Percentiles rank a stretch among this genome's conserved stretches.
phyloP scores from a whole-genome alignment of 2,888 invertebrate species.

The Pimpla rufipes region DNA sequence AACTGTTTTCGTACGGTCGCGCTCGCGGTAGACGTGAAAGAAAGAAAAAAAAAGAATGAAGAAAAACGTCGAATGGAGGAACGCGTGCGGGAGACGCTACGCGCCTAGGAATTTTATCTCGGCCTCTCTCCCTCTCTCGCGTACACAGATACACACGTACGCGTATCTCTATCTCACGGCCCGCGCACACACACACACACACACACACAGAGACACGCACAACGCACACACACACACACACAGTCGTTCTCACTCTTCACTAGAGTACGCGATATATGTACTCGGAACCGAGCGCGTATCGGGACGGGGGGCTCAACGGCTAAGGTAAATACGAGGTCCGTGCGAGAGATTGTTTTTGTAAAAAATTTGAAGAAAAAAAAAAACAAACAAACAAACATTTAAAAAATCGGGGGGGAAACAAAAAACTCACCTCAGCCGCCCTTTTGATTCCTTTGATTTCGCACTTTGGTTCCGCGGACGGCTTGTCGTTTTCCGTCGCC shows the following conservation, averaged over 20 bases:
- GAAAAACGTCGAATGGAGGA: conserved; percentile 39
- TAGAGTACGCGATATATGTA: background rate
- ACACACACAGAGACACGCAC: conserved; percentile 1
- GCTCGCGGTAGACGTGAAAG: conserved; percentile 2
- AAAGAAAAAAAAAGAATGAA: conserved; percentile 11
- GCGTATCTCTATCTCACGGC: conserved; percentile 25
- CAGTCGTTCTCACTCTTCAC: conserved; percentile 5
- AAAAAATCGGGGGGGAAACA: conserved; percentile 18
- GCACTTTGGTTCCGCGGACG: conserved; percentile 91
- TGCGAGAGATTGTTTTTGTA: too few species aligned
- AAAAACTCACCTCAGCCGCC: conserved; percentile 93
- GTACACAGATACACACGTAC: conserved; percentile 55
- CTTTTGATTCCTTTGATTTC: conserved; percentile 95
- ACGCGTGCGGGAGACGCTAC: conserved; percentile 67
- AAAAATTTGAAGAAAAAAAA: conserved; percentile 20
- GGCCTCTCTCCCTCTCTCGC: conserved; percentile 43
- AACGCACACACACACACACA: conserved; percentile 4
- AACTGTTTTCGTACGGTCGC: conserved; percentile 22
- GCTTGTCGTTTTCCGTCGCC: conserved; percentile 92
- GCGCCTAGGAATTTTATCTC: conserved; percentile 66
- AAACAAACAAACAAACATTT: conserved; percentile 18
- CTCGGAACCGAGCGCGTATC: too few species aligned
- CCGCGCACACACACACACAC: background rate
- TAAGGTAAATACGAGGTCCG: background rate
- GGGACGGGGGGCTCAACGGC: too few species aligned